phyloP scores from a whole-genome alignment of 2,888 invertebrate genomes.

The Torymus texanus region DNA sequence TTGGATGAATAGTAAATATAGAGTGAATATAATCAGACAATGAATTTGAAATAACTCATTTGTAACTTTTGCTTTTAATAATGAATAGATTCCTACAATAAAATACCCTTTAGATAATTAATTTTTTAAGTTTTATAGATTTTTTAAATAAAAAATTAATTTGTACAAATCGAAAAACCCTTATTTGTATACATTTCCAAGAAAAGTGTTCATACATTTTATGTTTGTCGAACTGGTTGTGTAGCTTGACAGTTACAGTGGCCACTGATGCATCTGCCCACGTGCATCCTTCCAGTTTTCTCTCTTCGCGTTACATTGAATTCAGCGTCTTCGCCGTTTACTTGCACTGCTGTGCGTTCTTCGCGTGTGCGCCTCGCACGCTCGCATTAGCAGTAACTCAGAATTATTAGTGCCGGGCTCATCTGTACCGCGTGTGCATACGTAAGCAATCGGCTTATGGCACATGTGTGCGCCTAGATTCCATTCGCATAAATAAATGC shows the following conservation, averaged over 20 bases:
- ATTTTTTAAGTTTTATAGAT: too few species aligned
- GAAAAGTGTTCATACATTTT: too few species aligned
- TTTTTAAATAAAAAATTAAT: neutral
- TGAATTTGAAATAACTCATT: too few species aligned
- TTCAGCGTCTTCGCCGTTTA: slow-evolving; percentile 42
- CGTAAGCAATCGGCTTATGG: slow-evolving; percentile 48
- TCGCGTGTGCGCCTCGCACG: neutral
- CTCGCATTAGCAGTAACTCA: slow-evolving; percentile 63
- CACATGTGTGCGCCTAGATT: slow-evolving; percentile 32
- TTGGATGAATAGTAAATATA: too few species aligned
- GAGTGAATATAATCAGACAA: too few species aligned
- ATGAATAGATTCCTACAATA: too few species aligned
- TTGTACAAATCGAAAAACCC: neutral
- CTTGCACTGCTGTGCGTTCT: neutral
- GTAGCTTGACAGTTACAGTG: too few species aligned
- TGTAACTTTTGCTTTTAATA: too few species aligned
- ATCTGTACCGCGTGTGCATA: slow-evolving; percentile 41
- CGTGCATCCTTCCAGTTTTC: neutral
- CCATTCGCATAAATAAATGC: slow-evolving; percentile 44
- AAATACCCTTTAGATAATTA: too few species aligned
- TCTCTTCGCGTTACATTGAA: slow-evolving; percentile 46
- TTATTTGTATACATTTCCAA: too few species aligned
- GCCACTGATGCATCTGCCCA: too few species aligned
- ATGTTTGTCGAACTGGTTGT: too few species aligned
- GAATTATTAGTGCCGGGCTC: slow-evolving; percentile 63